Base-by-base conservation (phyloP, 2,888 invertebrate genomes). In the Cylloceria caligata region DNA sequence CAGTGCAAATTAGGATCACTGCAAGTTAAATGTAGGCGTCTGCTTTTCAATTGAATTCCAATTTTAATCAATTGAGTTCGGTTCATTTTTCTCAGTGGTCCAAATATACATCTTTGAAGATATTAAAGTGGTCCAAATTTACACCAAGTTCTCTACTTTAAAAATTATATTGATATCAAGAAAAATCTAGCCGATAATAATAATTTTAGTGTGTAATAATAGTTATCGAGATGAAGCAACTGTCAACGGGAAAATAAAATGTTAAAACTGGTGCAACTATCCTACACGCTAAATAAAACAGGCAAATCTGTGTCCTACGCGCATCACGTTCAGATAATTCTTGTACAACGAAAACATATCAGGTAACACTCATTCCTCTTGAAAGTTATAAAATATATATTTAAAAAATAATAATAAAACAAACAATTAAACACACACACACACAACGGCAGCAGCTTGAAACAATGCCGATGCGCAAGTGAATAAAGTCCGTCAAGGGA, bases 301-400 rank as follows among this genome's bases (percentile, higher is more conserved):
- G 13, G 19, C 39, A 68, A 62, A 47, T 60, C n/a, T n/a, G n/a
- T n/a, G n/a, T n/a, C 75, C 39, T 75, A 55, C 52, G 69, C 57
- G 21, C 47, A 69, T 75, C 64, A 64, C 55, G 49, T 49, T 67
- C 67, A 13, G 67, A 47, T 39, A 60, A 60, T 75, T 72, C 55
- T 67, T 71, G 68, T 72, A 75, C 74, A 75, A 75, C 60, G 49
- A 79, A 82, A 42, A 82, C 82, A 79, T 79, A 79, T 75, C 74
- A 75, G 74, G 45, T 30, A 57, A 71, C 60, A 60, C 19, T 60
- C 27, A 77, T 39, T 62, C 42, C 24, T 71, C 39, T 62, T 34
- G 68, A 76, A 68, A 76, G 30, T 52, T 52, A 42, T 65, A 19
- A 42, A 34, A 65, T 30, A 30, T 49, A 69, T 65, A 76, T 65